Conservation (phyloP, 2,113 vertebrate species). For the Galbula dea region DNA sequence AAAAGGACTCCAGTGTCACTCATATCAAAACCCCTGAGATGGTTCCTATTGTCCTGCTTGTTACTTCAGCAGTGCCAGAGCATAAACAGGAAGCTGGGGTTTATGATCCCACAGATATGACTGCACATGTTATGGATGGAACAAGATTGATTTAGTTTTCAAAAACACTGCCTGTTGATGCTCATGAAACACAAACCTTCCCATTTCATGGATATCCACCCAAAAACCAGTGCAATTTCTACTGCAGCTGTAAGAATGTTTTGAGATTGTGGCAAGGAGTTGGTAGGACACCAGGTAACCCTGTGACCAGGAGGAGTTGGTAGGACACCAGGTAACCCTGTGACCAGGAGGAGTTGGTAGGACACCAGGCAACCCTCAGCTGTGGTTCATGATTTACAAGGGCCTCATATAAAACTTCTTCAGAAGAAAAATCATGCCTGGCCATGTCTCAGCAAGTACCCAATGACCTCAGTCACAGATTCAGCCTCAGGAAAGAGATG, state of each 20-base stretch:
- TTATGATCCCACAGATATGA: neutral
- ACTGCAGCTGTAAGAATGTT: accelerated
- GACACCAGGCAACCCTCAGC: no score
- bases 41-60: neutral
- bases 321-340: accelerated
- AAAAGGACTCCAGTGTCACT: neutral
- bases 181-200: neutral
- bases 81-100: neutral
- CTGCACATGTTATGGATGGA: neutral
- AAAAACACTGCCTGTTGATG: neutral
- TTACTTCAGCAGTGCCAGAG: neutral
- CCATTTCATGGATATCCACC: accelerated
- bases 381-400: neutral
- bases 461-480: accelerated
- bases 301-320: neutral
- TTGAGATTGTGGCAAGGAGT: accelerated
- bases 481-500: neutral
- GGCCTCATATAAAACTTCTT: neutral
- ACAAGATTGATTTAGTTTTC: neutral
- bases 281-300: accelerated
- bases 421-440: neutral
- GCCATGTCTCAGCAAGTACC: neutral
- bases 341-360: accelerated
- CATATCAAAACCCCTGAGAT: neutral
- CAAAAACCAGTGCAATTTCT: accelerated